Evolutionary conservation across 2,797 vertebrate species (phyloP).

Genomic region (Paramormyrops hopkinsi): DNA sequence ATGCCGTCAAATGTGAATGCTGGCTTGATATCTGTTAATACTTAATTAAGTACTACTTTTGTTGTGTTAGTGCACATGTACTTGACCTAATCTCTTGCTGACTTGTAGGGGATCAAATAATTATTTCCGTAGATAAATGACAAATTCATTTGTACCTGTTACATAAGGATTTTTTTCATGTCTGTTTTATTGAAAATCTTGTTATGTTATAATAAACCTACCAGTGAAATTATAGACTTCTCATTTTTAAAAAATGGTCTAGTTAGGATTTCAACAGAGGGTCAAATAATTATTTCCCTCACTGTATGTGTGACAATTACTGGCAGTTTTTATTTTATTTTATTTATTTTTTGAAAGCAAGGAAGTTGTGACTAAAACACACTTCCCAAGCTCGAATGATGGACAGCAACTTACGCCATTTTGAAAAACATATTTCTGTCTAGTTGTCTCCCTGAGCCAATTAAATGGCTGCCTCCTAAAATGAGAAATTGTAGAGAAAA

Average conservation of each 20-base stretch:
- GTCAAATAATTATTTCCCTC: background rate
- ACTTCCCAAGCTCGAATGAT: background rate
- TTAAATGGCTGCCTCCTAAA: background rate
- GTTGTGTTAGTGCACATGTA: background rate
- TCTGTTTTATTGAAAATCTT: background rate
- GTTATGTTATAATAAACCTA: no score
- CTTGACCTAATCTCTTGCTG: no score
- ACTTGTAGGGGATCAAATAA: no score
- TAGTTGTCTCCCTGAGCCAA: background rate
- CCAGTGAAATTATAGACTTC: background rate
- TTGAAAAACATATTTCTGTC: background rate
- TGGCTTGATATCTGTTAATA: background rate
- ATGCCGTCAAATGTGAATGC: no score
- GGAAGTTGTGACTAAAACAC: background rate
- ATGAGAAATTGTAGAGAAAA: background rate
- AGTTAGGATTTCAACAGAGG: background rate
- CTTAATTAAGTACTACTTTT: background rate
- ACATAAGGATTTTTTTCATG: no score
- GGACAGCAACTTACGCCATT: background rate
- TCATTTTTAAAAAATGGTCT: background rate
- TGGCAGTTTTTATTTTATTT: background rate
- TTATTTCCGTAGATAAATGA: no score
- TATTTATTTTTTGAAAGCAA: background rate
- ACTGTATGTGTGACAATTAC: background rate
- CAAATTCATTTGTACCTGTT: no score